Evolutionary conservation across 2,888 invertebrate genomes (phyloP).

Genomic region (Timandra comae): DNA sequence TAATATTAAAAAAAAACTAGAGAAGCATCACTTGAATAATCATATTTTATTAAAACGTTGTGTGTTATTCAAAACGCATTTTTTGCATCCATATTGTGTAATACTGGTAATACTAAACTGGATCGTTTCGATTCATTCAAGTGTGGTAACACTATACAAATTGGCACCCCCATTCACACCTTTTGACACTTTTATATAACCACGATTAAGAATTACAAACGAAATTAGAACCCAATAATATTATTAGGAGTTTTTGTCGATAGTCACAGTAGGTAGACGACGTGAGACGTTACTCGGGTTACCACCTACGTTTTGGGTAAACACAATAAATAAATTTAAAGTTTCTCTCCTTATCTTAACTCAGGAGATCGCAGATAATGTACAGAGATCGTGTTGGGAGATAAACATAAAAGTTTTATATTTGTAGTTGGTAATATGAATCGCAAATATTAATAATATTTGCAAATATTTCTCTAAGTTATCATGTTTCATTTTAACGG

Average conservation of each 20-base stretch:
- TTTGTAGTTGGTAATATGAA: slow-evolving; percentile 18
- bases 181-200: slow-evolving; percentile 71
- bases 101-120: slow-evolving; percentile 51
- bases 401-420: slow-evolving; percentile 14
- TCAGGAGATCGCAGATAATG: slow-evolving; percentile 46
- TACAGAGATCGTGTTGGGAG: slow-evolving; percentile 25
- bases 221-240: slow-evolving; percentile 78
- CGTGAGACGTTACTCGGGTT: no score
- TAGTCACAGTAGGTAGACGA: no score
- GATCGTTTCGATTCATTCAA: slow-evolving; percentile 42
- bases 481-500: slow-evolving; percentile 4
- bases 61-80: slow-evolving; percentile 20
- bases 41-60: slow-evolving; percentile 25
- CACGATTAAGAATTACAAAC: slow-evolving; percentile 70
- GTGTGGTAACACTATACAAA: slow-evolving; percentile 62
- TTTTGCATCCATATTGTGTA: slow-evolving; percentile 42
- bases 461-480: slow-evolving; percentile 7
- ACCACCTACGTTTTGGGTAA: slow-evolving; percentile 75
- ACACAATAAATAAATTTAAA: slow-evolving; percentile 74
- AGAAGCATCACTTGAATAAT: slow-evolving; percentile 20
- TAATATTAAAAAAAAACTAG: slow-evolving; percentile 13
- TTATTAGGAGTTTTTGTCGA: slow-evolving; percentile 51
- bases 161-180: slow-evolving; percentile 65
- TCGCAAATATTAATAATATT: slow-evolving; percentile 8
- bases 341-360: slow-evolving; percentile 42